Conservation (phyloP, 2,797 vertebrate species). For the Sebastes reedi region DNA sequence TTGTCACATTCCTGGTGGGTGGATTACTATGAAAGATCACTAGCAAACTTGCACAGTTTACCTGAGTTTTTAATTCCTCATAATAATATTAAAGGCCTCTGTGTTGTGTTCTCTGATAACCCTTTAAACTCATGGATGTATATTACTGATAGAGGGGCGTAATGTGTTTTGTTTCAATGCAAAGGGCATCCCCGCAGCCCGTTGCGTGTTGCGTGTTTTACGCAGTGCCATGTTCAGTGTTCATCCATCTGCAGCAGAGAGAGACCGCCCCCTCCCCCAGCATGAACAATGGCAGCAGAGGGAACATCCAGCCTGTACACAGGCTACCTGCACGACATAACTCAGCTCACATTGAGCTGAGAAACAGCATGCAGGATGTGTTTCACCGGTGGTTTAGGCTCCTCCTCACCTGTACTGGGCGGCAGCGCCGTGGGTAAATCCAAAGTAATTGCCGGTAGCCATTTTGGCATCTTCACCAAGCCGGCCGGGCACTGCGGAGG, state of each 20-base stretch:
- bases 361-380: too few species aligned
- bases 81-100: too few species aligned
- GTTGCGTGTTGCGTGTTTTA: neutral
- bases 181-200: neutral
- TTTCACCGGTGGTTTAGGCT: accelerated
- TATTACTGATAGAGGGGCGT: neutral
- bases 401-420: constrained; percentile 92
- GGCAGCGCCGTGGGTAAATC: constrained; percentile 96
- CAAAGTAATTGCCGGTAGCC: constrained; percentile 99
- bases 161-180: too few species aligned
- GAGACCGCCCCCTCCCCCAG: constrained; percentile 67
- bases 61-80: too few species aligned
- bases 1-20: neutral
- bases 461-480: constrained; percentile 99
- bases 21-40: neutral
- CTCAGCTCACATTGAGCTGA: neutral
- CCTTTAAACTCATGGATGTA: neutral
- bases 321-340: neutral
- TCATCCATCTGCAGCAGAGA: neutral
- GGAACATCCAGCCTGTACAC: neutral
- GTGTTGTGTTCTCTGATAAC: neutral
- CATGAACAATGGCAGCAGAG: constrained; percentile 57
- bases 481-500: constrained; percentile 96
- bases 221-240: neutral
- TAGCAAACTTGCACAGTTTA: too few species aligned